A percentile compares a stretch with the other conserved stretches of the same genome.
phyloP scores from a whole-genome alignment of 2,113 vertebrate species.

The Triplophysa dalaica region DNA sequence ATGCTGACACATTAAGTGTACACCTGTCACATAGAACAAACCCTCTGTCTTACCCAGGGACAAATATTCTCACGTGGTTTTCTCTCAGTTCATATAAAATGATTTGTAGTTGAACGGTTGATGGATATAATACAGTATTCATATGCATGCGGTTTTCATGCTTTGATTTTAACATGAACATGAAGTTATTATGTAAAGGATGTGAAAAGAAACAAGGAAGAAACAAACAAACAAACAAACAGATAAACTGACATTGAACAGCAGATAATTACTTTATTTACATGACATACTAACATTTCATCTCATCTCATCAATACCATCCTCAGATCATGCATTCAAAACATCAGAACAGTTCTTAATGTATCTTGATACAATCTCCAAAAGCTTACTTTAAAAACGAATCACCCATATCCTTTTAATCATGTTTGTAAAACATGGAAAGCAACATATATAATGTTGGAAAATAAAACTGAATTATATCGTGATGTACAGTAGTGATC shows the following conservation, averaged over 20 bases:
- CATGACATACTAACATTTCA: conserved; percentile 14
- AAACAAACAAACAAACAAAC: neutral
- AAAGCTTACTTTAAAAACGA: conserved; percentile 54
- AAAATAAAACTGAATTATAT: conserved; percentile 18
- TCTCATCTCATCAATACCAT: conserved; percentile 31
- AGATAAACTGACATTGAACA: neutral
- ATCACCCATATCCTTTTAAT: conserved; percentile 56
- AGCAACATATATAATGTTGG: conserved; percentile 58
- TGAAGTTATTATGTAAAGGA: too few relatives aligned
- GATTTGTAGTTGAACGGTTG: neutral
- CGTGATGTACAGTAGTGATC: conserved; percentile 21
- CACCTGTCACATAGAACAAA: neutral
- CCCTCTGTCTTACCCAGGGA: too few relatives aligned
- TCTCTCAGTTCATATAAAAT: neutral
- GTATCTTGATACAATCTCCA: conserved; percentile 53
- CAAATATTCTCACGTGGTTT: neutral
- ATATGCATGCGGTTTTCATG: too few relatives aligned
- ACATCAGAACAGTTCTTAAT: neutral
- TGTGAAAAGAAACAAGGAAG: neutral
- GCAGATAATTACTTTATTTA: conserved; percentile 32
- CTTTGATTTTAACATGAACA: too few relatives aligned
- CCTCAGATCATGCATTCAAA: conserved; percentile 20
- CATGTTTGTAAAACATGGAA: conserved; percentile 73
- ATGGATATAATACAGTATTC: neutral
- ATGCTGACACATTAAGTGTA: neutral